Percentiles rank a stretch among this genome's conserved stretches.
phyloP scores from a whole-genome alignment of 2,113 vertebrate genomes.

The Protomyctophum bolini region DNA sequence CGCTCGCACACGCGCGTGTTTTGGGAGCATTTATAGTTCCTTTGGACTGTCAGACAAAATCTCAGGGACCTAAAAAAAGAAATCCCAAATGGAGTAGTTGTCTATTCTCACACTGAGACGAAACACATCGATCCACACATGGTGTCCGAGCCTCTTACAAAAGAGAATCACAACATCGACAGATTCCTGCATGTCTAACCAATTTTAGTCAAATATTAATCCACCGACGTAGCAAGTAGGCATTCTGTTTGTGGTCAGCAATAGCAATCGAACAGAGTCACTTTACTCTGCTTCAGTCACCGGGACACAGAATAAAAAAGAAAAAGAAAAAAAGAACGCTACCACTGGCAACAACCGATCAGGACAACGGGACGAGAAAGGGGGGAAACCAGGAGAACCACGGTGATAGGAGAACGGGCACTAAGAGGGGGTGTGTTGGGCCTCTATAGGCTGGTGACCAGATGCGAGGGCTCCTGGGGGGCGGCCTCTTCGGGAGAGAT shows the following conservation, averaged over 20 bases:
- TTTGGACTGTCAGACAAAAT: slow-evolving; percentile 79
- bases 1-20: slow-evolving; percentile 27
- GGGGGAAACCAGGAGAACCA: slow-evolving; percentile 30
- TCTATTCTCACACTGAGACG: slow-evolving; percentile 74
- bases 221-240: slow-evolving; percentile 23
- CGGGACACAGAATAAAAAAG: slow-evolving; percentile 82
- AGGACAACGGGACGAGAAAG: slow-evolving; percentile 66
- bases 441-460: slow-evolving; percentile 97
- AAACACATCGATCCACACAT: slow-evolving; percentile 68
- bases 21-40: slow-evolving; percentile 82
- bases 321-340: slow-evolving; percentile 79
- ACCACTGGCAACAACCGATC: slow-evolving; percentile 85
- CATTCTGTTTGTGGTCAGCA: slow-evolving; percentile 59
- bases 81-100: slow-evolving; percentile 64
- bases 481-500: slow-evolving; percentile 81
- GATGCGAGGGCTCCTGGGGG: slow-evolving; percentile 87
- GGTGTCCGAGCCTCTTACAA: slow-evolving; percentile 22
- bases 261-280: slow-evolving; percentile 68
- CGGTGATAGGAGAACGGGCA: slow-evolving; percentile 12
- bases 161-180: slow-evolving; percentile 61
- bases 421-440: slow-evolving; percentile 8
- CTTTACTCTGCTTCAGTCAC: slow-evolving; percentile 61
- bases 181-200: slow-evolving; percentile 55
- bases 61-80: slow-evolving; percentile 72
- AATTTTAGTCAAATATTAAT: slow-evolving; percentile 44